Percentiles rank a stretch among this genome's conserved stretches.
Conservation (phyloP, 2,888 invertebrate genomes). For the Nemotelus nigrinus region DNA sequence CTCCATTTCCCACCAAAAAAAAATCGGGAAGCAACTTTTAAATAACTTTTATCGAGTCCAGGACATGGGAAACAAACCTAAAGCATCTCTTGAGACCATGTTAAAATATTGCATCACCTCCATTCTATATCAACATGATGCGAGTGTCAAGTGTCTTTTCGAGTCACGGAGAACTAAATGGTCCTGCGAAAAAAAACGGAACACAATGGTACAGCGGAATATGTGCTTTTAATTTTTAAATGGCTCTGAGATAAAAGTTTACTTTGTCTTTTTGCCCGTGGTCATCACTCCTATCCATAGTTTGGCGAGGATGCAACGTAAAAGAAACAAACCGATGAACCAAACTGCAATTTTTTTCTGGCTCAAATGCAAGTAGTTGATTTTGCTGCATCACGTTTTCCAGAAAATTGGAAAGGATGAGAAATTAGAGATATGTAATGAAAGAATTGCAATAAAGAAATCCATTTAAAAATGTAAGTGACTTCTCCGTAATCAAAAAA, state of each 20-base stretch:
- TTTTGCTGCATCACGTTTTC: constrained; percentile 9
- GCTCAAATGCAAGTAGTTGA: constrained; percentile 2
- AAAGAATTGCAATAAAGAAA: too few relatives aligned
- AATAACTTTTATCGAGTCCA: background rate
- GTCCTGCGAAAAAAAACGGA: constrained; percentile 39
- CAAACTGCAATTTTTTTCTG: constrained; percentile 20
- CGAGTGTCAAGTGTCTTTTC: background rate
- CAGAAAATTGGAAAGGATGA: background rate
- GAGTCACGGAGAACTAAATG: background rate
- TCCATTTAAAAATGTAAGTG: too few relatives aligned
- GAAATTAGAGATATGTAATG: too few relatives aligned
- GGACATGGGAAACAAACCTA: background rate
- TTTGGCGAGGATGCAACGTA: background rate
- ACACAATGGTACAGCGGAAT: constrained; percentile 39
- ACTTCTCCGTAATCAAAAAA: too few relatives aligned
- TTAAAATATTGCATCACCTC: constrained; percentile 45
- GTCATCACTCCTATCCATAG: constrained; percentile 10
- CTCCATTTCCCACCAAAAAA: too few relatives aligned
- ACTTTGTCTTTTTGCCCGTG: constrained; percentile 44
- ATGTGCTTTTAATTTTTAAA: constrained; percentile 53
- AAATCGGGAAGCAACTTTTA: too few relatives aligned
- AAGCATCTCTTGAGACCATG: background rate
- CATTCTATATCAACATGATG: constrained; percentile 12
- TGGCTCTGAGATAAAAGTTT: constrained; percentile 52
- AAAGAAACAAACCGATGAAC: background rate